Conservation (phyloP, 2,113 vertebrate genomes). For the Oryzias melastigma region DNA sequence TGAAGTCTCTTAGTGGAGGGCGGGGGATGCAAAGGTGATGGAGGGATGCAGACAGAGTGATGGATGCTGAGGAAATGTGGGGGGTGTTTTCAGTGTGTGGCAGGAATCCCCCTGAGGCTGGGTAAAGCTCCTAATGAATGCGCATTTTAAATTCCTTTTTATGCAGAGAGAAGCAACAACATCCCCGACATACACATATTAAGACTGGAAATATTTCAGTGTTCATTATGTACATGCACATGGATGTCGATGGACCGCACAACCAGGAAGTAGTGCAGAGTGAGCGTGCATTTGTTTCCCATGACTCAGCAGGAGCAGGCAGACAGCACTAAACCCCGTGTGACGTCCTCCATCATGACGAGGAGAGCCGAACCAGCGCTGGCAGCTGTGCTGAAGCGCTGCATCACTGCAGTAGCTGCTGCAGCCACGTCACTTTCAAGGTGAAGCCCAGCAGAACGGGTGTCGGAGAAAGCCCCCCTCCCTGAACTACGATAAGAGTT, state of each 20-base stretch:
- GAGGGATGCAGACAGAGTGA: conserved; percentile 1
- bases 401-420: conserved; percentile 27
- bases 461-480: not conserved
- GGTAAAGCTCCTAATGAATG: conserved; percentile 57
- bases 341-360: not conserved
- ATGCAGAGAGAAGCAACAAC: conserved; percentile 37
- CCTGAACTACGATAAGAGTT: no score
- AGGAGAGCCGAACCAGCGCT: not conserved
- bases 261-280: conserved; percentile 5
- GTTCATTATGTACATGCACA: not conserved
- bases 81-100: conserved; percentile 13
- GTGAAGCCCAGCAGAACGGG: conserved; percentile 21
- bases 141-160: conserved; percentile 62
- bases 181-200: not conserved
- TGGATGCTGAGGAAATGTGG: not conserved
- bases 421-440: conserved; percentile 35
- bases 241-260: not conserved
- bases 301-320: conserved; percentile 51
- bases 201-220: conserved; percentile 1
- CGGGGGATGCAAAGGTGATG: not conserved
- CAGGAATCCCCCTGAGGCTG: conserved; percentile 30
- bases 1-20: not conserved
- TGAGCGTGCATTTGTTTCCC: not conserved
- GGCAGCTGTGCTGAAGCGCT: not conserved
- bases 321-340: conserved; percentile 1